Percentiles rank a stretch among this genome's conserved stretches.
Evolutionary conservation across 2,888 invertebrate genomes (phyloP).

Genomic region (Patella caerulea): DNA sequence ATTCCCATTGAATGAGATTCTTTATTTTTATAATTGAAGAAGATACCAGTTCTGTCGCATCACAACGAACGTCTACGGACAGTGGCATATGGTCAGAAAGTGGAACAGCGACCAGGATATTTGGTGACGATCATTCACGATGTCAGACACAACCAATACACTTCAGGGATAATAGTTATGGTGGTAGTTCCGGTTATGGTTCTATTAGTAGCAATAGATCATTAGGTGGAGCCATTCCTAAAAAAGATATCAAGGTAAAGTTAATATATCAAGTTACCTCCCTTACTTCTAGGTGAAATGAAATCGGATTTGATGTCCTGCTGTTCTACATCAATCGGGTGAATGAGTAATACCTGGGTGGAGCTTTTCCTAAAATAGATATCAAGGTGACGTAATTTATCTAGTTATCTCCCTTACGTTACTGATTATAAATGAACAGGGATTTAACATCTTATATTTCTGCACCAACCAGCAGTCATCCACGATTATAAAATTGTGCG

Average conservation of each 20-base stretch:
- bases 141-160: slow-evolving; percentile 44
- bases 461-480: too few relatives aligned
- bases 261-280: too few relatives aligned
- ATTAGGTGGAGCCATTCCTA: slow-evolving; percentile 49
- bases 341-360: neutral
- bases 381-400: neutral
- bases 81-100: slow-evolving; percentile 49
- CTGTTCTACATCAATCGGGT: too few relatives aligned
- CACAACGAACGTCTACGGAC: slow-evolving; percentile 54
- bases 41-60: slow-evolving; percentile 49
- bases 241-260: slow-evolving; percentile 21
- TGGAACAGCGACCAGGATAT: slow-evolving; percentile 28
- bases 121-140: slow-evolving; percentile 23
- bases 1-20: too few relatives aligned
- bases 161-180: slow-evolving; percentile 52
- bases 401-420: neutral
- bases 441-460: too few relatives aligned
- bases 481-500: too few relatives aligned
- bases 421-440: too few relatives aligned
- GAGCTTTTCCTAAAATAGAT: neutral
- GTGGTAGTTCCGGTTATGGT: slow-evolving; percentile 60
- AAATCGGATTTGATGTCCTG: too few relatives aligned
- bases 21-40: slow-evolving; percentile 21
- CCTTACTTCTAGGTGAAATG: too few relatives aligned
- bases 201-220: slow-evolving; percentile 51